Evolutionary conservation across 2,888 invertebrate genomes (phyloP).

Genomic region (Phania funesta): DNA sequence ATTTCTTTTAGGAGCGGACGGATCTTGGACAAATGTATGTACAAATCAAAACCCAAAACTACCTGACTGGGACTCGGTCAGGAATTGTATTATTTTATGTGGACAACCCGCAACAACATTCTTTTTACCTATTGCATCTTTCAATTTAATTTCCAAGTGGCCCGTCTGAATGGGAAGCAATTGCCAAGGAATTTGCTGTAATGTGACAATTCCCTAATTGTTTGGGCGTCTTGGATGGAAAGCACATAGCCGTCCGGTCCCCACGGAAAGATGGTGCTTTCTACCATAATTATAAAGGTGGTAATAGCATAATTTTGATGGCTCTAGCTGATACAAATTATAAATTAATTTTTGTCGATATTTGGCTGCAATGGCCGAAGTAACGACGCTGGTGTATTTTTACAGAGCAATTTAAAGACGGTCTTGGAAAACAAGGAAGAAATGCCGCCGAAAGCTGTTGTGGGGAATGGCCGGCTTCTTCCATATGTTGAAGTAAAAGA

Average conservation of each 20-base stretch:
- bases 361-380: neutral
- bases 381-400: slow-evolving; percentile 50
- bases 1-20: too few relatives aligned
- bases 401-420: slow-evolving; percentile 32
- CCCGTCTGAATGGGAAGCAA: slow-evolving; percentile 24
- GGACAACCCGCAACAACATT: neutral
- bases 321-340: slow-evolving; percentile 44
- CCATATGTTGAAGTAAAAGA: slow-evolving; percentile 1
- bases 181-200: slow-evolving; percentile 34
- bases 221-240: slow-evolving; percentile 53
- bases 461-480: neutral
- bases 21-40: too few relatives aligned
- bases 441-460: slow-evolving; percentile 4
- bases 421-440: slow-evolving; percentile 30
- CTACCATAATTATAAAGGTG: slow-evolving; percentile 55
- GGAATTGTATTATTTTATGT: neutral
- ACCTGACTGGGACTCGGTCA: too few relatives aligned
- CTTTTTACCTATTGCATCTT: neutral
- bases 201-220: slow-evolving; percentile 63
- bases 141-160: slow-evolving; percentile 19
- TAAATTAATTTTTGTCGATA: neutral
- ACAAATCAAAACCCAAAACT: too few relatives aligned
- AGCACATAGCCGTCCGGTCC: slow-evolving; percentile 38
- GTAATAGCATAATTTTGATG: slow-evolving; percentile 56
- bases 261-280: slow-evolving; percentile 17